Base-by-base conservation (phyloP, 2,888 invertebrate species). In the Sarcophaga rosellei region DNA sequence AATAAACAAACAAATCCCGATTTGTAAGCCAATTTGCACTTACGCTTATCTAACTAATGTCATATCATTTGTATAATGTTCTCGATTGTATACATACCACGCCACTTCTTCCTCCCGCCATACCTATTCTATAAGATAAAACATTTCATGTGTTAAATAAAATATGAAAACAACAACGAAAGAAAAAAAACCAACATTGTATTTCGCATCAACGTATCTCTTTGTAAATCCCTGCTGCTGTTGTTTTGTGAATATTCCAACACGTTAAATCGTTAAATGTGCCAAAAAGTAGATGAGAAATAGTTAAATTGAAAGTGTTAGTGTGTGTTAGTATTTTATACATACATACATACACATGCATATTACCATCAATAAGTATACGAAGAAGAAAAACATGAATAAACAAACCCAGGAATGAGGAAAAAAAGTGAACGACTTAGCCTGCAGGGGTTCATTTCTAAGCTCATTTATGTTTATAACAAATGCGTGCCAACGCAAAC, bases 1-100 rank as follows among this genome's bases (percentile, higher is more conserved):
- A 77, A 85, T 87, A 81, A 84, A 86, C 86, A 85, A 87, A 88
- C 92, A 92, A 93, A 92, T 92, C 92, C 91, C 92, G 91, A 91
- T 91, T 92, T 92, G 92, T 92, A 92, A 92, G 92, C 93, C 92
- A 92, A 92, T 92, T 92, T 92, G 92, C 93, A 93, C 93, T 92
- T 92, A 92, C 92, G 92, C 92, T 93, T 92, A 92, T 92, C 92
- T 93, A 90, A 92, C 92, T 93, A 91, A 93, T 93, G 92, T 93
- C 92, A 90, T 92, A 92, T 91, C 92, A 93, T 93, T 92, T 93
- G 93, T 93, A 91, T 92, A 92, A 92, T 92, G 92, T 90, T 89
- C 91, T 90, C 90, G 90, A 92, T 91, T 80, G 65, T 72, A 76
- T 20, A 12, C 47, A 1, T 47, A 47, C 21, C 20, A 0, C 5